Evolutionary conservation across 2,888 invertebrate genomes (phyloP).

Genomic region (Apotomis betuletana): DNA sequence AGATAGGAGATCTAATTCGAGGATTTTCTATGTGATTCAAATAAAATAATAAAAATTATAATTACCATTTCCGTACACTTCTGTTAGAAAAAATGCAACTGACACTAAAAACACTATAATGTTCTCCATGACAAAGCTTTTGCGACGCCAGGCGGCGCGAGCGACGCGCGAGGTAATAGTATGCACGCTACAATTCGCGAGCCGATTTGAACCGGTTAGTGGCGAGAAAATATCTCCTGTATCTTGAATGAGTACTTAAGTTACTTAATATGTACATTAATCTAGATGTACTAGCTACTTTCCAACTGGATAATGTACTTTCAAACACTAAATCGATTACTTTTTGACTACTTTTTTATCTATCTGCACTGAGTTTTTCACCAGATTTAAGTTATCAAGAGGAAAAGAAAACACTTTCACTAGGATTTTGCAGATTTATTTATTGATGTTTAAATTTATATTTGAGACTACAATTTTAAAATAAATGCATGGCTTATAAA

Average conservation of each 20-base stretch:
- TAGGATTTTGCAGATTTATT: background rate
- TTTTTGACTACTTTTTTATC: background rate
- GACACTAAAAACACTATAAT: slow-evolving; percentile 45
- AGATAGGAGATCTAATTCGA: background rate
- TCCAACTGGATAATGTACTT: slow-evolving; percentile 1
- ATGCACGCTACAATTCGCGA: slow-evolving; percentile 65
- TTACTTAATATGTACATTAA: slow-evolving; percentile 18
- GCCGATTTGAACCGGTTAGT: slow-evolving; percentile 70
- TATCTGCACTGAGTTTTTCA: background rate
- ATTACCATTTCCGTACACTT: slow-evolving; percentile 42
- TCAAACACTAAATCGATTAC: background rate
- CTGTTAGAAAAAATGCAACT: slow-evolving; percentile 44
- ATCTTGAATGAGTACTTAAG: background rate
- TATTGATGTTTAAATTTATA: background rate
- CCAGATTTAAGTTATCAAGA: background rate
- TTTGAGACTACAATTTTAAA: background rate
- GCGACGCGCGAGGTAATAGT: slow-evolving; percentile 65
- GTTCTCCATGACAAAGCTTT: slow-evolving; percentile 48
- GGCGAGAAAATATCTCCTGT: slow-evolving; percentile 59
- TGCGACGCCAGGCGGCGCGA: slow-evolving; percentile 58
- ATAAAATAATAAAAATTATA: slow-evolving; percentile 26
- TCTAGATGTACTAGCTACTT: slow-evolving; percentile 19
- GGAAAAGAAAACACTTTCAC: background rate
- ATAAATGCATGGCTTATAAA: slow-evolving; percentile 1
- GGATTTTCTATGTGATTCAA: background rate